Conservation (phyloP, 2,113 vertebrate genomes). For the Eonycteris spelaea region DNA sequence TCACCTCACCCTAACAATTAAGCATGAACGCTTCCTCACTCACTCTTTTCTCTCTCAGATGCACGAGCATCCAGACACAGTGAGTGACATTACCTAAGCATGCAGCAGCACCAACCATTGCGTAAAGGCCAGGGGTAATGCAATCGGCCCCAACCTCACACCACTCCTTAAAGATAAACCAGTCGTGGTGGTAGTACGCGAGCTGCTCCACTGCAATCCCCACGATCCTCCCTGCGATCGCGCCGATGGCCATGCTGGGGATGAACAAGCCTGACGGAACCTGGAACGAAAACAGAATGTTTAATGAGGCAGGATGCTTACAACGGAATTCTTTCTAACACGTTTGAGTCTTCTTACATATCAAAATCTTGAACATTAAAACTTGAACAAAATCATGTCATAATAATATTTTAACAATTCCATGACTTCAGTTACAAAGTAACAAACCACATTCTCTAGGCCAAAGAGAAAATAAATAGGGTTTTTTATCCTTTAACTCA, state of each 20-base stretch:
- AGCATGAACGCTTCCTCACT: neutral
- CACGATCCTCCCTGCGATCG: constrained; percentile 96
- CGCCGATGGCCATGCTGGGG: constrained; percentile 99
- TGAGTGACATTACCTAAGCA: constrained; percentile 89
- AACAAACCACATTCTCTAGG: neutral
- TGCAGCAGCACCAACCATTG: constrained; percentile 98
- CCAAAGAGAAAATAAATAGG: neutral
- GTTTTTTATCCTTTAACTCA: neutral
- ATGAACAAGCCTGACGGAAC: constrained; percentile 97
- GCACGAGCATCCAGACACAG: neutral
- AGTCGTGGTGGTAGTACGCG: constrained; percentile 97
- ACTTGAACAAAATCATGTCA: neutral
- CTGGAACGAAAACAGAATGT: constrained; percentile 72
- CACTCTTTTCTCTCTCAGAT: neutral
- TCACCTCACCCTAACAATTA: neutral
- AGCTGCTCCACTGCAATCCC: constrained; percentile 98
- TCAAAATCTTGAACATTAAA: neutral
- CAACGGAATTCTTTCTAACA: neutral
- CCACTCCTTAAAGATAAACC: constrained; percentile 99
- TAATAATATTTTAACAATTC: neutral
- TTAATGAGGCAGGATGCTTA: neutral
- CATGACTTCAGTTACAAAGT: neutral
- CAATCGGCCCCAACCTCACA: constrained; percentile 98
- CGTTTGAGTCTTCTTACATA: neutral
- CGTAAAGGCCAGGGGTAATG: constrained; percentile 98